Percentiles rank a stretch among this genome's conserved stretches.
These are phyloP conservation scores for Hycleus phaleratus DNA, from an alignment of 1,140 invertebrate genomes.

Conservation along the genomic window DNA sequence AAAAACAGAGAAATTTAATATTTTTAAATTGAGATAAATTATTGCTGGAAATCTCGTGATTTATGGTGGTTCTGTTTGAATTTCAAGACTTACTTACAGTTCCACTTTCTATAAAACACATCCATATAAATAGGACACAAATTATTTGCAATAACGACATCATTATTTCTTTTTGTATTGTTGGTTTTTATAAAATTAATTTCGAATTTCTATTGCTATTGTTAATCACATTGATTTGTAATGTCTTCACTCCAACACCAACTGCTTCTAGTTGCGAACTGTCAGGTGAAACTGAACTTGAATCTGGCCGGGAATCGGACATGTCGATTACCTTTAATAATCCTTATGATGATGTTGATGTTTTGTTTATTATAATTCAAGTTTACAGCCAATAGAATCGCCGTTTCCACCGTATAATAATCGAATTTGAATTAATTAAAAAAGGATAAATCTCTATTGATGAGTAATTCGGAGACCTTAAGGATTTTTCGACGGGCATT, in stretches of 20 bases:
- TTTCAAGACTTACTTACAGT: constrained; percentile 13
- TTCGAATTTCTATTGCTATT: neutral
- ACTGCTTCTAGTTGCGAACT: constrained; percentile 15
- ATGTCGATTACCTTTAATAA: constrained; percentile 13
- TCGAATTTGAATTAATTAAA: too few species aligned
- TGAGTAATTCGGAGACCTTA: neutral
- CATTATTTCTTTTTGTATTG: neutral
- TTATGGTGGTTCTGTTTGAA: too few species aligned
- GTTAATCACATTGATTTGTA: neutral
- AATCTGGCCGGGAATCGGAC: constrained; percentile 9
- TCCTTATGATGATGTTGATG: too few species aligned
- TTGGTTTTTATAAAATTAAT: neutral
- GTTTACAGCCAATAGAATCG: too few species aligned
- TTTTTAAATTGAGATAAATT: neutral
- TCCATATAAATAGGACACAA: neutral
- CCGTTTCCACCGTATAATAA: too few species aligned
- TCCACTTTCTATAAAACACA: constrained; percentile 10
- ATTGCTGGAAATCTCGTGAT: neutral
- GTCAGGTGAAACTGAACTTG: constrained; percentile 6
- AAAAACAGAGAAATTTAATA: neutral
- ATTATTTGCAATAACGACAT: constrained; percentile 5
- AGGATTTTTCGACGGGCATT: neutral
- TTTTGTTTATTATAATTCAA: too few species aligned
- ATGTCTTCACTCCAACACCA: constrained; percentile 11
- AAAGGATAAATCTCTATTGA: too few species aligned